phyloP scores from a whole-genome alignment of 2,113 vertebrate genomes.

The Cygnus buccinator region DNA sequence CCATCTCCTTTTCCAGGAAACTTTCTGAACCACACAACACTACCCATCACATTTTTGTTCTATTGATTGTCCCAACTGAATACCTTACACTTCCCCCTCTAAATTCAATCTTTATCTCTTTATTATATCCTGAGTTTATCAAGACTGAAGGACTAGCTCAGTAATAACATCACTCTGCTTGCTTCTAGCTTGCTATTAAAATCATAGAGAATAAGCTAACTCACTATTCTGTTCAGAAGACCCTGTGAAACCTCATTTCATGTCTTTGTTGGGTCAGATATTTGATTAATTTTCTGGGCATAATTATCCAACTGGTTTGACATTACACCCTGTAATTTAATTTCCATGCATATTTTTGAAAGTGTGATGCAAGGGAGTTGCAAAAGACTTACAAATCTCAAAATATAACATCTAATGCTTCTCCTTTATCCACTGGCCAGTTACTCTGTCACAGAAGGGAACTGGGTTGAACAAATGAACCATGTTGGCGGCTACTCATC shows the following conservation, averaged over 20 bases:
- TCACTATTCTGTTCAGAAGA: not conserved
- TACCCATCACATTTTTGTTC: not conserved
- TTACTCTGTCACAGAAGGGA: constrained; percentile 30
- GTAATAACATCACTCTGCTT: not conserved
- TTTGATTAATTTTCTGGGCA: constrained; percentile 11
- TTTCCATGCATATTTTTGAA: not conserved
- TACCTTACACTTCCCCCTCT: not conserved
- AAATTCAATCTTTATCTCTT: not conserved
- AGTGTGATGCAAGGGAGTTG: not conserved
- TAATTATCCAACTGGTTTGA: not conserved
- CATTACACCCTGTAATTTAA: constrained; percentile 24
- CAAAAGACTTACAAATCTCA: constrained; percentile 29
- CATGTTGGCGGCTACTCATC: not conserved
- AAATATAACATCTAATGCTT: constrained; percentile 9
- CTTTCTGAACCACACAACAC: not conserved
- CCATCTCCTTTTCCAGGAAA: not conserved
- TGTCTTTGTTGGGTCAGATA: not conserved
- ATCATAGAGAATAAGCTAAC: not conserved
- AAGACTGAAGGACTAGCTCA: not conserved
- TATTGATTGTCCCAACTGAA: not conserved
- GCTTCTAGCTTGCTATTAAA: not conserved
- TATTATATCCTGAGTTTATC: not conserved
- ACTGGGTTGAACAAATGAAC: constrained; percentile 13
- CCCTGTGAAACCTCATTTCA: not conserved
- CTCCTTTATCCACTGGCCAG: constrained; percentile 21